Conservation (phyloP, 2,888 invertebrate species). For the Drosophila nigricruria region DNA sequence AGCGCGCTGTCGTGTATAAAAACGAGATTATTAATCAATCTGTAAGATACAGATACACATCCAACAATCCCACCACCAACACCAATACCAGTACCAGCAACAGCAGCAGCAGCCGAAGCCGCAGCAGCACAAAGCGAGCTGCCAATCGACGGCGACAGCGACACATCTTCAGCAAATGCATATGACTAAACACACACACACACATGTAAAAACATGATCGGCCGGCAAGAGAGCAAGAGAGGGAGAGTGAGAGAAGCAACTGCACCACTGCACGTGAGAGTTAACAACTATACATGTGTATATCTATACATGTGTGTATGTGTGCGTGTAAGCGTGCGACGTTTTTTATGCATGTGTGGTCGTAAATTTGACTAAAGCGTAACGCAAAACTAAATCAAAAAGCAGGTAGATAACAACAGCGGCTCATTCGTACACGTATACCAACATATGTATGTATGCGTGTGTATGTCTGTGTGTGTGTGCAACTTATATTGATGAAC, state of each 20-base stretch:
- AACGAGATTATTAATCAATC: conserved; percentile 79
- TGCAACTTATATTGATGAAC: conserved; percentile 53
- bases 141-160: conserved; percentile 64
- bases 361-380: conserved; percentile 78
- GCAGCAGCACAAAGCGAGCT: conserved; percentile 49
- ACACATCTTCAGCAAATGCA: conserved; percentile 65
- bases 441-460: conserved; percentile 19
- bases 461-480: conserved; percentile 14
- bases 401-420: conserved; percentile 63
- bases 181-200: conserved; percentile 50
- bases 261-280: conserved; percentile 60
- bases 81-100: conserved; percentile 25
- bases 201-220: conserved; percentile 43
- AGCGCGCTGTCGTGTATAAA: conserved; percentile 57
- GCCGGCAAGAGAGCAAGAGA: conserved; percentile 35
- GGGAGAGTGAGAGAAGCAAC: conserved; percentile 18
- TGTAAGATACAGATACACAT: conserved; percentile 75
- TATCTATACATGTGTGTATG: conserved; percentile 14
- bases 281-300: conserved; percentile 26
- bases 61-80: conserved; percentile 45
- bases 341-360: conserved; percentile 45
- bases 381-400: conserved; percentile 73
- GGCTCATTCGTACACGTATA: conserved; percentile 51
- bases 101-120: conserved; percentile 19
- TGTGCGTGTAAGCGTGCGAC: conserved; percentile 32